Evolutionary conservation across 2,888 invertebrate genomes (phyloP).

Genomic region (Dryomyza anilis): DNA sequence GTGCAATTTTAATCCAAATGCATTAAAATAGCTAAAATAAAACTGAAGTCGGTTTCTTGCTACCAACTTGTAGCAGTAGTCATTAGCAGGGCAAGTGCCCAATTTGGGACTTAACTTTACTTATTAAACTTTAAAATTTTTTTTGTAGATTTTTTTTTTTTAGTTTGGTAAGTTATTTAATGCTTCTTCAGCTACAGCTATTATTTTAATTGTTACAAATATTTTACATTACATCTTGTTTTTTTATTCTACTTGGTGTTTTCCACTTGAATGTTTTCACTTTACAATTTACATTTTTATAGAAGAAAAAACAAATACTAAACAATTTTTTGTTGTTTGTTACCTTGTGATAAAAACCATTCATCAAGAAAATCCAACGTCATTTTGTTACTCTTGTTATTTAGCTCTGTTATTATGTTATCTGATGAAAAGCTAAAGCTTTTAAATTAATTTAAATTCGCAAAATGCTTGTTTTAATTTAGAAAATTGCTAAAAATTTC

Average conservation of each 20-base stretch:
- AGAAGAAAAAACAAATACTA: slow-evolving; percentile 16
- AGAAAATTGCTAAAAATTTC: neutral
- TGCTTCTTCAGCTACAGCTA: neutral
- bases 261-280: neutral
- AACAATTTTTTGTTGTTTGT: too few relatives aligned
- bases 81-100: neutral
- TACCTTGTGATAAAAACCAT: slow-evolving; percentile 61
- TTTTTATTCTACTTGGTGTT: neutral
- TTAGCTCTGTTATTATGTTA: slow-evolving; percentile 9
- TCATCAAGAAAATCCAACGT: slow-evolving; percentile 58
- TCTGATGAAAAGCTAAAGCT: neutral
- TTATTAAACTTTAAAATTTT: neutral
- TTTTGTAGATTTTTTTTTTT: slow-evolving; percentile 5
- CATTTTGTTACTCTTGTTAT: slow-evolving; percentile 26
- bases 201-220: slow-evolving; percentile 16
- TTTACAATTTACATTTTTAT: neutral
- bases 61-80: neutral
- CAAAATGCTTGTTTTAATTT: neutral
- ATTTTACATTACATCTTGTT: too few relatives aligned
- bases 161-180: too few relatives aligned
- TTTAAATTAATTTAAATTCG: neutral
- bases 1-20: slow-evolving; percentile 29
- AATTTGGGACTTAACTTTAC: neutral
- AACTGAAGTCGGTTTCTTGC: too few relatives aligned
- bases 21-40: slow-evolving; percentile 1